These are phyloP conservation scores for Lithophane socia DNA, from an alignment of 2,888 invertebrate genomes.

Conservation along the genomic window DNA sequence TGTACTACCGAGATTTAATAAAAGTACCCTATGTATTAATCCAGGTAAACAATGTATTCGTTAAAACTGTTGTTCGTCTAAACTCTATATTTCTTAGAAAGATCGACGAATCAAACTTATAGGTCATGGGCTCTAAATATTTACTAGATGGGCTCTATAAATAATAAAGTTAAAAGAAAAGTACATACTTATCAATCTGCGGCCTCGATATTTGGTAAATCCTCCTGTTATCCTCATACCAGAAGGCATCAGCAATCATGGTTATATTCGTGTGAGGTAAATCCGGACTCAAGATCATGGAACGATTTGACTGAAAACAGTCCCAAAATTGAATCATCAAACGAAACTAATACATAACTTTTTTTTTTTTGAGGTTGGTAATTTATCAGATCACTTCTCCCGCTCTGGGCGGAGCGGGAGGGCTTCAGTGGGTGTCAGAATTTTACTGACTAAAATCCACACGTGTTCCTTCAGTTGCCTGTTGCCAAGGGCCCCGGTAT, in stretches of 20 bases:
- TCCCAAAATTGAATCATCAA: background rate
- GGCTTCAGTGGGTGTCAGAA: too few relatives aligned
- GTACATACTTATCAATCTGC: slow-evolving; percentile 81
- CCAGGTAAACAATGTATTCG: too few relatives aligned
- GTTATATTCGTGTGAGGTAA: slow-evolving; percentile 71
- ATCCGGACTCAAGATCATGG: slow-evolving; percentile 76
- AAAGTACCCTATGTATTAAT: too few relatives aligned
- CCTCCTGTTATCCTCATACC: slow-evolving; percentile 90
- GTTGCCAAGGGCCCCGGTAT: too few relatives aligned
- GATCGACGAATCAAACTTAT: background rate
- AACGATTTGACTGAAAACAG: slow-evolving; percentile 81
- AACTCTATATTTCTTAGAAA: background rate
- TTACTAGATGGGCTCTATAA: background rate
- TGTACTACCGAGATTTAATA: too few relatives aligned
- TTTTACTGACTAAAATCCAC: too few relatives aligned
- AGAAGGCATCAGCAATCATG: slow-evolving; percentile 86
- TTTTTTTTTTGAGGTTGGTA: too few relatives aligned
- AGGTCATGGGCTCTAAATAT: background rate
- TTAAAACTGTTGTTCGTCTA: background rate
- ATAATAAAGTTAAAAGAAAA: background rate
- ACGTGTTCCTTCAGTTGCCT: too few relatives aligned
- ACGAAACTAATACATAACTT: background rate
- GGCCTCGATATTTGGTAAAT: slow-evolving; percentile 85
- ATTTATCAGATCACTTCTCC: too few relatives aligned
- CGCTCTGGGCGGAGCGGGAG: too few relatives aligned